phyloP scores from a whole-genome alignment of 2,888 invertebrate species.

The Thereva nobilitata region DNA sequence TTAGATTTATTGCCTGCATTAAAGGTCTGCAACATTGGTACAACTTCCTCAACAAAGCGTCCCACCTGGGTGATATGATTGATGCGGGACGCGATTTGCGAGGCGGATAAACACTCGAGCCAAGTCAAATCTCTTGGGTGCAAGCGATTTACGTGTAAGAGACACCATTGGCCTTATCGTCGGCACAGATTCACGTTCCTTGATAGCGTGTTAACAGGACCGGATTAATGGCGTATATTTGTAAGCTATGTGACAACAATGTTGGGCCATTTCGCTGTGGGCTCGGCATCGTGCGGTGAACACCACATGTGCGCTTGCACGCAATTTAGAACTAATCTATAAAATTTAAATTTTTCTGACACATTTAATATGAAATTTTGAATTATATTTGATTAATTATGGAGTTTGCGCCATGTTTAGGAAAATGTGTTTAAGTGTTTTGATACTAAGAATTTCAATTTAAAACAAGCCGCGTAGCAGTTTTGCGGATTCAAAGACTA shows the following conservation, averaged over 20 bases:
- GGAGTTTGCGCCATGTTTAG: too few species aligned
- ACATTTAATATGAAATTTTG: too few species aligned
- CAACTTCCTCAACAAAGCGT: conserved; percentile 28
- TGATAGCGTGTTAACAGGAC: conserved; percentile 33
- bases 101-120: conserved; percentile 21
- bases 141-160: conserved; percentile 23
- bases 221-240: conserved; percentile 31
- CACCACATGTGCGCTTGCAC: conserved; percentile 21
- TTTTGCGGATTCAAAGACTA: too few species aligned
- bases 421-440: too few species aligned
- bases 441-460: too few species aligned
- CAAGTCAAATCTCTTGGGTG: conserved; percentile 1
- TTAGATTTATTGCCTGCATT: conserved; percentile 24
- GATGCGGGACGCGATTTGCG: conserved; percentile 23
- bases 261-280: conserved; percentile 4
- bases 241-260: conserved; percentile 25
- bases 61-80: conserved; percentile 33
- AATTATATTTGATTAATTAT: too few species aligned
- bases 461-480: too few species aligned
- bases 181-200: conserved; percentile 21
- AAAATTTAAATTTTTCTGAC: background rate
- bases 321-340: conserved; percentile 7
- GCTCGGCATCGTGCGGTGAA: background rate
- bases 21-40: conserved; percentile 15
- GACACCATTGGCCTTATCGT: conserved; percentile 16